These are phyloP conservation scores for Zhuqinia jingwanae DNA, from an alignment of 2,888 invertebrate species.

Conservation along the genomic window DNA sequence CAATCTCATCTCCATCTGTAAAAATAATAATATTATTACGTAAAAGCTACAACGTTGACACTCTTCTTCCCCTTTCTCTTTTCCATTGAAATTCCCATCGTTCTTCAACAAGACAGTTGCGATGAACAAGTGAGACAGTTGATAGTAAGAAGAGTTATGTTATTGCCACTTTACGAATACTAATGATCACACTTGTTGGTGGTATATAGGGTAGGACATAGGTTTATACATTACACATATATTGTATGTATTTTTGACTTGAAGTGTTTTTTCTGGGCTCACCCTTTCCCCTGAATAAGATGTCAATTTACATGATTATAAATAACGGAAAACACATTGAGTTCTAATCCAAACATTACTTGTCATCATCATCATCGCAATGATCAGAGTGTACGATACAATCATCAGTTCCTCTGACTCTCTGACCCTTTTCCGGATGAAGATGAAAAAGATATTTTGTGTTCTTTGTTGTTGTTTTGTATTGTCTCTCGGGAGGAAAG, in stretches of 20 bases:
- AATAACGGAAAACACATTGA: constrained; percentile 53
- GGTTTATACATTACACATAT: not conserved
- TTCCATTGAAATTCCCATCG: constrained; percentile 25
- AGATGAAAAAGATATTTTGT: not conserved
- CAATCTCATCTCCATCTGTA: not conserved
- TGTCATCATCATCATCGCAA: constrained; percentile 30
- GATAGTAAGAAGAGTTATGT: constrained; percentile 51
- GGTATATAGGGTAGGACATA: constrained; percentile 22
- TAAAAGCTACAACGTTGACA: not conserved
- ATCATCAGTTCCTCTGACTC: not conserved
- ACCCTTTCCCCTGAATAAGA: constrained; percentile 25
- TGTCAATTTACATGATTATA: constrained; percentile 53
- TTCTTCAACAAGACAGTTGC: constrained; percentile 27
- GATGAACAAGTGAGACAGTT: constrained; percentile 24
- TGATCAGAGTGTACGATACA: not conserved
- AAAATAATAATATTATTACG: not conserved
- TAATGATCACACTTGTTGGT: constrained; percentile 52
- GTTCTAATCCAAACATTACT: constrained; percentile 50
- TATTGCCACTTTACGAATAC: constrained; percentile 60
- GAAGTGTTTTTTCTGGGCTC: constrained; percentile 43
- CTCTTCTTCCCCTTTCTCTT: not conserved
- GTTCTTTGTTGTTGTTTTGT: constrained; percentile 18
- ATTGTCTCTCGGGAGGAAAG: constrained; percentile 20
- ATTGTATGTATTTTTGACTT: constrained; percentile 13
- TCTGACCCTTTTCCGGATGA: constrained; percentile 47